These are phyloP conservation scores for Apodemus sylvaticus DNA, from an alignment of 2,113 vertebrate species.

Conservation along the genomic window DNA sequence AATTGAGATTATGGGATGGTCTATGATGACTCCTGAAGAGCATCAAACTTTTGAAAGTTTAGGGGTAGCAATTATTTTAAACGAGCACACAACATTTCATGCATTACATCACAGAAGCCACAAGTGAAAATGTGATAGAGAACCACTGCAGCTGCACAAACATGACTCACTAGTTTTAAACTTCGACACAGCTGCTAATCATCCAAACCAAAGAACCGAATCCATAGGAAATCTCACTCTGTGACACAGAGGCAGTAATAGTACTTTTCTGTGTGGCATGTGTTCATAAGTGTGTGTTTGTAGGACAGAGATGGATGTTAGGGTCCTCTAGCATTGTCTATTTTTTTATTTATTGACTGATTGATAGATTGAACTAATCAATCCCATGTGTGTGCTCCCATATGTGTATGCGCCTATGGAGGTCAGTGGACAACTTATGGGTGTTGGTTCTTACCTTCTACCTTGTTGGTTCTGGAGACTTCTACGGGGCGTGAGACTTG, in stretches of 20 bases:
- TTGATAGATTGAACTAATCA: background rate
- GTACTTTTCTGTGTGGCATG: background rate
- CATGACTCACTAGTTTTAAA: conserved; percentile 53
- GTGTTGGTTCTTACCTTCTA: background rate
- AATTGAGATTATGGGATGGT: conserved; percentile 84
- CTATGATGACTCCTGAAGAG: conserved; percentile 73
- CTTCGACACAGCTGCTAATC: conserved; percentile 70
- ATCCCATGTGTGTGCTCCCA: too few relatives aligned
- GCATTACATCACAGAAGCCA: conserved; percentile 69
- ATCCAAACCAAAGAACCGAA: conserved; percentile 63
- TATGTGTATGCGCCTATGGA: background rate
- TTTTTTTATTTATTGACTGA: background rate
- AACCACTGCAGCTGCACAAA: conserved; percentile 58
- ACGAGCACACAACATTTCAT: conserved; percentile 65
- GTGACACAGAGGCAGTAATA: background rate
- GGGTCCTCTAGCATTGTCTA: background rate
- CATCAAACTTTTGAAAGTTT: conserved; percentile 69
- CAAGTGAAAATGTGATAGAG: conserved; percentile 58
- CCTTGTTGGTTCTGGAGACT: background rate
- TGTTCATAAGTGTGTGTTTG: background rate
- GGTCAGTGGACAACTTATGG: background rate
- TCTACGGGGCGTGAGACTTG: background rate
- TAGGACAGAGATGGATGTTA: background rate
- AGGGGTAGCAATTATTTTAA: conserved; percentile 63
- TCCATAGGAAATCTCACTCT: conserved; percentile 36